A percentile compares a stretch with the other conserved stretches of the same genome.
These are phyloP conservation scores for Hoplostethus mediterraneus DNA, from an alignment of 2,797 vertebrate species.

Conservation along the genomic window DNA sequence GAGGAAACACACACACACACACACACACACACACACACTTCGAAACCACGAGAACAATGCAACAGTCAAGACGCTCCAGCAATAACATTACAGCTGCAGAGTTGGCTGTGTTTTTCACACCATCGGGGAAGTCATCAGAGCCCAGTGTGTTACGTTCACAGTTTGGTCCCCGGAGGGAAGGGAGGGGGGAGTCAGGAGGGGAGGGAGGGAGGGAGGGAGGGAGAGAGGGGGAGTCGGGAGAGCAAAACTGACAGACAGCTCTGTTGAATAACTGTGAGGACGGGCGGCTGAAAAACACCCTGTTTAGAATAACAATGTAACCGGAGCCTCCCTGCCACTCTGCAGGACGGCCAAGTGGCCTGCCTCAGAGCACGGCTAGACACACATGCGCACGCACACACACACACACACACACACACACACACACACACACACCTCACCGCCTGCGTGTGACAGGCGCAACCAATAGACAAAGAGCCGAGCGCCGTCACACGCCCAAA, in stretches of 20 bases:
- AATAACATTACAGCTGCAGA: constrained; percentile 68
- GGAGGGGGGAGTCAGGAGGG: neutral
- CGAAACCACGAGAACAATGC: constrained; percentile 67
- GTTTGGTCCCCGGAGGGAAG: constrained; percentile 60
- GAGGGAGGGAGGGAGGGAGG: neutral
- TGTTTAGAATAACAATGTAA: constrained; percentile 79
- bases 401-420: constrained; percentile 19
- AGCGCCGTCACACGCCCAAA: constrained; percentile 61
- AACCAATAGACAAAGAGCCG: constrained; percentile 68
- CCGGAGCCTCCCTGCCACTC: constrained; percentile 57
- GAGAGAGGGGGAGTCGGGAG: neutral
- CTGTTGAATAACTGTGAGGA: constrained; percentile 62
- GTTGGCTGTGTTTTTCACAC: constrained; percentile 62
- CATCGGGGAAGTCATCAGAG: constrained; percentile 71
- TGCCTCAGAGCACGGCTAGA: constrained; percentile 18
- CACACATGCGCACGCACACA: constrained; percentile 15
- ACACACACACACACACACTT: constrained; percentile 14
- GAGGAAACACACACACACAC: constrained; percentile 4
- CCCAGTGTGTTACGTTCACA: constrained; percentile 74
- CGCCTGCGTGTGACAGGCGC: constrained; percentile 62
- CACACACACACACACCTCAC: constrained; percentile 39
- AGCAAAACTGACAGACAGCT: constrained; percentile 53
- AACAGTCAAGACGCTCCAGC: constrained; percentile 69
- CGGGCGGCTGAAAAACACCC: constrained; percentile 62
- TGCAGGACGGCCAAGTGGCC: constrained; percentile 26